A percentile compares a stretch with the other conserved stretches of the same genome.
Evolutionary conservation across 2,888 invertebrate species (phyloP).

Genomic region (Limnephilus auricula): DNA sequence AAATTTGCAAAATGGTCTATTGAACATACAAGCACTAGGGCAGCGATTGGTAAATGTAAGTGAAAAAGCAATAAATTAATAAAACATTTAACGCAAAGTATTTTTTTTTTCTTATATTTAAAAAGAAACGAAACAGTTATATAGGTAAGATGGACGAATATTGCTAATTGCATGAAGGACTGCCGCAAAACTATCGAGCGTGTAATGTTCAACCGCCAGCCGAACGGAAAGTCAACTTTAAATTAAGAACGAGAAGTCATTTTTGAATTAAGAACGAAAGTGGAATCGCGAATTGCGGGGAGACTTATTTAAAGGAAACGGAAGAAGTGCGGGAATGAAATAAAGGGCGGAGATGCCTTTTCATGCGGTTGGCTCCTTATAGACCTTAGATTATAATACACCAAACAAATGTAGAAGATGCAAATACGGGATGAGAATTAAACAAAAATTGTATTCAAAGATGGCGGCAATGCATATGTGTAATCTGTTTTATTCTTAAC

Average conservation of each 20-base stretch:
- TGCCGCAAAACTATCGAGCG: background rate
- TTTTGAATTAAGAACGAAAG: conserved; percentile 61
- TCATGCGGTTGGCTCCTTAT: conserved; percentile 59
- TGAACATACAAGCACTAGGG: too few relatives aligned
- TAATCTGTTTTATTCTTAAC: too few relatives aligned
- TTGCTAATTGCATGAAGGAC: background rate
- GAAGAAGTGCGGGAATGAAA: conserved; percentile 46
- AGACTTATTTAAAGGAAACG: conserved; percentile 63
- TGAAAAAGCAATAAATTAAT: too few relatives aligned
- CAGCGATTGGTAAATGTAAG: too few relatives aligned
- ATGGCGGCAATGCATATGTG: too few relatives aligned
- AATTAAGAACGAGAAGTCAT: conserved; percentile 54
- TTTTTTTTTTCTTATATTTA: background rate
- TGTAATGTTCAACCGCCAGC: background rate
- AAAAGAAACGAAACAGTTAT: background rate
- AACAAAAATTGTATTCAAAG: too few relatives aligned
- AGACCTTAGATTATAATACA: background rate
- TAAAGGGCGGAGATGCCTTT: conserved; percentile 54
- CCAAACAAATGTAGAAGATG: background rate
- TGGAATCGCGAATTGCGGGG: conserved; percentile 53
- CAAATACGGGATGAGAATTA: background rate
- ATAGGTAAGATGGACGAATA: background rate
- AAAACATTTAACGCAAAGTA: background rate
- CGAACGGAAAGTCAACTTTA: conserved; percentile 42
- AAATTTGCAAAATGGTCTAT: too few relatives aligned